Evolutionary conservation across 1,140 invertebrate genomes (phyloP).

Genomic region (Aradophagus sp.): DNA sequence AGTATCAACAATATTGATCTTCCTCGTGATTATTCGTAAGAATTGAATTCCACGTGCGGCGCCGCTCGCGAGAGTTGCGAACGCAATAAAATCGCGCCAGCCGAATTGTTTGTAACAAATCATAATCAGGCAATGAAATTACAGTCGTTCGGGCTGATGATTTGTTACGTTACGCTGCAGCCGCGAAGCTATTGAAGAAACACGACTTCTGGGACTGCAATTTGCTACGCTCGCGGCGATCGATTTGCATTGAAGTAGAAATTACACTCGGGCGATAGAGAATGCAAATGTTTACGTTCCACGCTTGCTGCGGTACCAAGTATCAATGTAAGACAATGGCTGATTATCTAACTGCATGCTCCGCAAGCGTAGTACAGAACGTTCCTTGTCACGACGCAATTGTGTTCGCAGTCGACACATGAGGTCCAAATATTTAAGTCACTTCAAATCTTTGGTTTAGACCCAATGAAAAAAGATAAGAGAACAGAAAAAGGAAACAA

Average conservation of each 20-base stretch:
- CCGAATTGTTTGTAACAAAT: no score
- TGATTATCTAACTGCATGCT: conserved; percentile 67
- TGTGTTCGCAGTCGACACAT: conserved; percentile 56
- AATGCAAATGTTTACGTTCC: conserved; percentile 59
- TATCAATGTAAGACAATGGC: conserved; percentile 70
- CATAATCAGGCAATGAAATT: no score
- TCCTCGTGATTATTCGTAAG: conserved; percentile 13
- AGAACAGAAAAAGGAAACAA: no score
- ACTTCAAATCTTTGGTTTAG: conserved; percentile 10
- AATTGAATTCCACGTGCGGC: no score
- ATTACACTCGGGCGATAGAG: conserved; percentile 48
- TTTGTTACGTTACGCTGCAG: no score
- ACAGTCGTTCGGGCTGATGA: no score
- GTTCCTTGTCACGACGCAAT: conserved; percentile 61
- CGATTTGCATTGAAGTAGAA: conserved; percentile 53
- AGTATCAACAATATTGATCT: conserved; percentile 43
- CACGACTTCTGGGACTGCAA: conserved; percentile 16
- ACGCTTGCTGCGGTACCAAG: conserved; percentile 43
- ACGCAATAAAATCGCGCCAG: no score
- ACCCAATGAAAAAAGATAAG: no score
- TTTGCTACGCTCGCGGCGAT: conserved; percentile 36
- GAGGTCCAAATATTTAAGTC: conserved; percentile 58
- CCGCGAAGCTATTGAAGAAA: no score
- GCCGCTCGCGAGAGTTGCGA: no score
- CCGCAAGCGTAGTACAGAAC: conserved; percentile 61